Conservation (phyloP, 2,888 invertebrate species). For the Mythimna lalbum region DNA sequence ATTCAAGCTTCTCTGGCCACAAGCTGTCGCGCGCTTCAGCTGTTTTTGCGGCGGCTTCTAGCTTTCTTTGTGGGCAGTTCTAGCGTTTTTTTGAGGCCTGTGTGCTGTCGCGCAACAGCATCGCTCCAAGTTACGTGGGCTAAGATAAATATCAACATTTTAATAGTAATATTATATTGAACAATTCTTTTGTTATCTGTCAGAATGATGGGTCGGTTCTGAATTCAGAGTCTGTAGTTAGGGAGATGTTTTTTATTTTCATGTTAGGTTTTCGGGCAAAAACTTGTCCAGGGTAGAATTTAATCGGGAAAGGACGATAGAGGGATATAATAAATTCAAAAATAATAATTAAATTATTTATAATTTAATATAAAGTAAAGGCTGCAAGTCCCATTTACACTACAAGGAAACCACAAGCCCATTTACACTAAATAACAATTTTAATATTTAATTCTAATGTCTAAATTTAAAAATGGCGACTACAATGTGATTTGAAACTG, state of each 20-base stretch:
- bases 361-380: constrained; percentile 59
- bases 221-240: background rate
- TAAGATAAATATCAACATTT: background rate
- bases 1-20: no score
- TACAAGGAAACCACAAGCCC: constrained; percentile 56
- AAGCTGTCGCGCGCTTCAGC: no score
- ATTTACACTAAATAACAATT: constrained; percentile 66
- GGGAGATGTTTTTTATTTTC: background rate
- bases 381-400: constrained; percentile 48
- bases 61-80: no score
- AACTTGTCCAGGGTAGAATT: background rate
- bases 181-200: no score
- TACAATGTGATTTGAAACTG: constrained; percentile 45
- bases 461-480: constrained; percentile 56
- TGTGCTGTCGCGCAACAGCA: no score
- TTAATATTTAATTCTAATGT: constrained; percentile 55
- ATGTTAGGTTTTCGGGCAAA: background rate
- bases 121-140: no score
- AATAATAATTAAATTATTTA: constrained; percentile 39
- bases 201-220: background rate
- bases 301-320: background rate
- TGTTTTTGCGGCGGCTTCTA: no score
- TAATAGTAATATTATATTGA: no score
- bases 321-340: constrained; percentile 5
- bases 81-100: no score